Evolutionary conservation across 2,888 invertebrate species (phyloP), one percentile per base, ranked within the genome.

Genomic region (Pherbina coryleti): DNA sequence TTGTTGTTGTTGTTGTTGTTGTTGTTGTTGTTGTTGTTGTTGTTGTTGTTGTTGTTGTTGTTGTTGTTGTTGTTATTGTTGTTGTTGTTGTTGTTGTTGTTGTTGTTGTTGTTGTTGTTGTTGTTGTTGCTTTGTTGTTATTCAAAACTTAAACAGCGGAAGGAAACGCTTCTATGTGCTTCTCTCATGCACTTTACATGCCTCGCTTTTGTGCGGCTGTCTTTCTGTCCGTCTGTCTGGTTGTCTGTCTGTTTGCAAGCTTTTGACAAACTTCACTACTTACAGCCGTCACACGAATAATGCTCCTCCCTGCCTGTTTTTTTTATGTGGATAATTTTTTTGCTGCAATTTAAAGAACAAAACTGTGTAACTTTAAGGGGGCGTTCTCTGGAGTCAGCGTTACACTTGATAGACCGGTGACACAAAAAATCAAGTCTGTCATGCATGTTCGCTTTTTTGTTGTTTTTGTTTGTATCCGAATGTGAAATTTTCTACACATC

Each of bases 131-230:
- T 74, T 64, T 64, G 74, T 53, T 53, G 31, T 74, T 66, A 51
- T 74, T 66, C 67, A 75, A 66, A 75, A 75, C 66, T 75, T 75
- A 75, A 75, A 75, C 53, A 75, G 75, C 75, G 75, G 75, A 75
- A 75, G 67, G 66, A 67, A 66, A 67, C 51, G 66, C 67, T 75
- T 67, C 66, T 55, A 55, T 55, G 53, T 67, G 34, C 44, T n/a
- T 49, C 75, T 31, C 8, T 51, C 74, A 64, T 71, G 51, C 69
- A 53, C 69, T 69, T 69, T 44, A 51, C 51, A 28, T 25, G 49
- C 51, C 31, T n/a, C 71, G n/a, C 28, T 34, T 31, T 57, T 34
- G 28, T 71, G 55, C 22, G 25, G 62, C 28, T 17, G 17, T 31
- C 64, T 31, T 5, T 17, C 31, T 31, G 31, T 31, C 34, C 11